Evolutionary conservation across 2,113 vertebrate genomes (phyloP).

Genomic region (Uropsilus gracilis): DNA sequence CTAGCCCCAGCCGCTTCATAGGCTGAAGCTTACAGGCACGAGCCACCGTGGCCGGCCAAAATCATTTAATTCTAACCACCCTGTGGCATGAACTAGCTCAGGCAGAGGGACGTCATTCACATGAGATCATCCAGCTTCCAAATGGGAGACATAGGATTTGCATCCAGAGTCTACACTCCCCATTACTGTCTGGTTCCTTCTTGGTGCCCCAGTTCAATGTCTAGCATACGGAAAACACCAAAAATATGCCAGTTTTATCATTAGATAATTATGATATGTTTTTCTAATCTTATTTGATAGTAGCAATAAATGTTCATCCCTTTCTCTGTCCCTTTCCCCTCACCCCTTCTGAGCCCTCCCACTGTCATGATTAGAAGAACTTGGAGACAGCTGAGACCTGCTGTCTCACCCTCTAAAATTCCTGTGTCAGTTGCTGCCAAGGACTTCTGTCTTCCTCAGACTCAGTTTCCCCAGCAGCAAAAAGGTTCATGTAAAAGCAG

Average conservation of each 20-base stretch:
- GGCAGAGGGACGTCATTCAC: not conserved
- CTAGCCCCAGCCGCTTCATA: too few species aligned
- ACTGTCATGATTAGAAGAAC: not conserved
- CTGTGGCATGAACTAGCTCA: rapidly evolving
- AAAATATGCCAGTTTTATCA: not conserved
- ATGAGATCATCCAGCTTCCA: not conserved
- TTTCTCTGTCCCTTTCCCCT: not conserved
- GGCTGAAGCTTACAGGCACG: too few species aligned
- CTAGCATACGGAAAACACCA: not conserved
- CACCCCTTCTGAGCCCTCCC: not conserved
- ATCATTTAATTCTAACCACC: not conserved
- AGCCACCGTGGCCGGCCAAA: too few species aligned
- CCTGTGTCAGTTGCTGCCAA: not conserved
- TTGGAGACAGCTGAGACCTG: not conserved
- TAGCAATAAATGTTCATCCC: not conserved
- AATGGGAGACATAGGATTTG: not conserved
- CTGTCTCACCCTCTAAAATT: not conserved
- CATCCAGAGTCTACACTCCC: not conserved
- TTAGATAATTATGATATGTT: not conserved
- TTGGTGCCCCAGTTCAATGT: not conserved
- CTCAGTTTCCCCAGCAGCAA: not conserved
- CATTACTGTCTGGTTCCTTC: not conserved
- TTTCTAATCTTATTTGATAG: not conserved
- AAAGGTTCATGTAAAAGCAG: not conserved
- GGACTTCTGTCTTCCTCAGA: not conserved